These are phyloP conservation scores for Pluvialis apricaria DNA, from an alignment of 2,113 vertebrate genomes.

Conservation along the genomic window DNA sequence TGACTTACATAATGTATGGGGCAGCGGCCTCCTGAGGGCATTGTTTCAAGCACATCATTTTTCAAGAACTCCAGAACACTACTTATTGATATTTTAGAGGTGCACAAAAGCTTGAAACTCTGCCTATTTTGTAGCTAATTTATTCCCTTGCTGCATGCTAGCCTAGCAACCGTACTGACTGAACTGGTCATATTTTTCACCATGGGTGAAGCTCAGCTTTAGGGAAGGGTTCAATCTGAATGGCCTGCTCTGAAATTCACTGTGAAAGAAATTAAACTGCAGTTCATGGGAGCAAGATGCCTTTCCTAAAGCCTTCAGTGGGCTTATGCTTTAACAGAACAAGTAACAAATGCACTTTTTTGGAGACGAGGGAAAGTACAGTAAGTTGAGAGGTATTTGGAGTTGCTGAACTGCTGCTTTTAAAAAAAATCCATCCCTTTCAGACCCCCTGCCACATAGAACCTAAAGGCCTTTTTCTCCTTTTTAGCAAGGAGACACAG, in stretches of 20 bases:
- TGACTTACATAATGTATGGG: not conserved
- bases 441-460: not conserved
- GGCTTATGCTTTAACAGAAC: not conserved
- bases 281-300: not conserved
- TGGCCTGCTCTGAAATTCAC: slow-evolving; percentile 11
- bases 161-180: slow-evolving; percentile 4
- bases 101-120: slow-evolving; percentile 24
- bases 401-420: slow-evolving; percentile 1
- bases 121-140: slow-evolving; percentile 50
- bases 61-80: slow-evolving; percentile 9
- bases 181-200: not conserved
- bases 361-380: not conserved
- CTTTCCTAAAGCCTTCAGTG: slow-evolving; percentile 9
- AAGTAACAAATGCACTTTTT: slow-evolving; percentile 19
- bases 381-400: slow-evolving; percentile 19
- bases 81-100: slow-evolving; percentile 55
- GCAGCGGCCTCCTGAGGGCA: not conserved
- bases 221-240: slow-evolving; percentile 15
- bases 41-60: slow-evolving; percentile 43
- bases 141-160: slow-evolving; percentile 44
- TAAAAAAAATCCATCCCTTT: not conserved
- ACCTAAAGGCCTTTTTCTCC: not conserved
- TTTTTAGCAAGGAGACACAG: not conserved
- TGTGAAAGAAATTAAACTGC: slow-evolving; percentile 41
- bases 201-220: slow-evolving; percentile 25